A percentile compares a stretch with the other conserved stretches of the same genome.
Evolutionary conservation across 2,888 invertebrate genomes (phyloP).

Genomic region (Mesoligia furuncula): DNA sequence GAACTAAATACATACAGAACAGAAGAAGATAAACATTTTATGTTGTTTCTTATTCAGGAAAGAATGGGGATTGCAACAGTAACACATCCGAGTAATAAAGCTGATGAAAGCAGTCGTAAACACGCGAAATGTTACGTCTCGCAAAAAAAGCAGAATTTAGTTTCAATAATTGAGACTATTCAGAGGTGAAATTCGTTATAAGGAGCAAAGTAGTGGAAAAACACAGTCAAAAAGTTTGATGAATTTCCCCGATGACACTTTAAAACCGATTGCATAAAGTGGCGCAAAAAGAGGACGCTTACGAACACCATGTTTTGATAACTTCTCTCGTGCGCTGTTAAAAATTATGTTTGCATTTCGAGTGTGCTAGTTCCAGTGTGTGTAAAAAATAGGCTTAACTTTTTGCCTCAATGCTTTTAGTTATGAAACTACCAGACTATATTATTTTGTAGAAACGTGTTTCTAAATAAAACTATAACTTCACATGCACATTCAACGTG

Average conservation of each 20-base stretch:
- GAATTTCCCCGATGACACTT: constrained; percentile 55
- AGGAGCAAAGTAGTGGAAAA: constrained; percentile 2
- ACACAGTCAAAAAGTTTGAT: constrained; percentile 31
- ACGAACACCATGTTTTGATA: constrained; percentile 56
- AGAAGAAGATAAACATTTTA: constrained; percentile 27
- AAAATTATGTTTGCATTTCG: constrained; percentile 59
- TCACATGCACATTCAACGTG: constrained; percentile 37
- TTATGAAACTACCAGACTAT: constrained; percentile 26
- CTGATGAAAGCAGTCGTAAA: constrained; percentile 48
- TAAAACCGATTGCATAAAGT: constrained; percentile 56
- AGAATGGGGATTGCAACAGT: constrained; percentile 30
- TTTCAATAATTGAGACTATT: constrained; percentile 25
- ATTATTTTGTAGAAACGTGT: constrained; percentile 20
- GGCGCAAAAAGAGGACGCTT: constrained; percentile 54
- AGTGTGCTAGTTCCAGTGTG: constrained; percentile 46
- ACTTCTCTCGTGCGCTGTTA: constrained; percentile 47
- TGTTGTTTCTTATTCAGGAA: constrained; percentile 26
- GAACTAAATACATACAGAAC: constrained; percentile 4
- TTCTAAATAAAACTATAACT: constrained; percentile 36
- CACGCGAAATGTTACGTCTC: constrained; percentile 37
- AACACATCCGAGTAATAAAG: constrained; percentile 44
- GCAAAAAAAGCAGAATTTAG: constrained; percentile 28
- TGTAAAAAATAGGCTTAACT: constrained; percentile 31
- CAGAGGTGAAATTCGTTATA: constrained; percentile 10
- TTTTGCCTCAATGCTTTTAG: constrained; percentile 36